A percentile compares a stretch with the other conserved stretches of the same genome.
These are phyloP conservation scores for Pangasius sanitwongsei DNA, from an alignment of 2,797 vertebrate species.

Conservation along the genomic window DNA sequence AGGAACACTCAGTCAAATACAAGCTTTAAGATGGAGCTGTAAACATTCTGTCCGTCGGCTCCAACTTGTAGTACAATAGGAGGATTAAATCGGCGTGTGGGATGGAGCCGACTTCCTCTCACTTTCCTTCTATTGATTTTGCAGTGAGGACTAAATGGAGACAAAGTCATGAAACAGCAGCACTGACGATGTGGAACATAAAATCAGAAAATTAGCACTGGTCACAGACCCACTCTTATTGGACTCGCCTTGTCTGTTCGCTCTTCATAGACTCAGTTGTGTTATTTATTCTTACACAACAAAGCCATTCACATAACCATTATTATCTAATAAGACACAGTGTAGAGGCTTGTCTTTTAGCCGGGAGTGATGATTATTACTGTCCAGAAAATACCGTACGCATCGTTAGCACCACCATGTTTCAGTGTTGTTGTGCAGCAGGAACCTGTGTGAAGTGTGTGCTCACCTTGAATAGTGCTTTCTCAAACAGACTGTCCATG, in stretches of 20 bases:
- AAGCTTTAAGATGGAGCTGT: neutral
- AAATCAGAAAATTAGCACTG: neutral
- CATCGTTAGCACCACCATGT: neutral
- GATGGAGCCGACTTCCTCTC: neutral
- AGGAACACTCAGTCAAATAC: neutral
- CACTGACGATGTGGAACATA: neutral
- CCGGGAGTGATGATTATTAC: neutral
- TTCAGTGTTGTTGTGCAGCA: neutral
- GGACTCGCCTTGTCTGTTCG: too few relatives aligned
- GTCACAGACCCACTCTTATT: neutral
- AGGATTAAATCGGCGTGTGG: neutral
- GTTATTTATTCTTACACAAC: neutral
- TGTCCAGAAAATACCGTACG: neutral
- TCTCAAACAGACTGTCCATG: slow-evolving; percentile 98
- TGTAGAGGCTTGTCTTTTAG: neutral
- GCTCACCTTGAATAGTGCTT: slow-evolving; percentile 90
- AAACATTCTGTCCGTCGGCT: neutral
- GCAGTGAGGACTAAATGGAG: neutral
- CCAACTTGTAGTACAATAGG: neutral
- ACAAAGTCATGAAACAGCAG: neutral
- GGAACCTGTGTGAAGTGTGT: neutral
- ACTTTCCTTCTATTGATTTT: neutral
- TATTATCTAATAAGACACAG: neutral
- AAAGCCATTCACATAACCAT: neutral
- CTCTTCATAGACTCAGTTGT: neutral